These are phyloP conservation scores for Physella acuta DNA, from an alignment of 1,140 invertebrate genomes.

Conservation along the genomic window DNA sequence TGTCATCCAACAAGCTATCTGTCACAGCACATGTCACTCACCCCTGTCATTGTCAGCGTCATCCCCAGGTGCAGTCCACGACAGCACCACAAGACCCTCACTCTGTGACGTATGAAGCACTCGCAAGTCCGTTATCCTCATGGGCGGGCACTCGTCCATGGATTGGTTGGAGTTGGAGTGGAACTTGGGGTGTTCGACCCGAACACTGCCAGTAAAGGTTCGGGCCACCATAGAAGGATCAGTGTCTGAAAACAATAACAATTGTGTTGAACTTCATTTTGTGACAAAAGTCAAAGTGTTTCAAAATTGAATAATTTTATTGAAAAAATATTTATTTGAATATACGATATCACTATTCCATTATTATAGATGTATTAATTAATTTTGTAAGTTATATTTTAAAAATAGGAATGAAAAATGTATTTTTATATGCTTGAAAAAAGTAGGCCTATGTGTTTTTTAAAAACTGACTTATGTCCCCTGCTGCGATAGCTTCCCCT, in stretches of 20 bases:
- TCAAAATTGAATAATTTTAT: too few relatives aligned
- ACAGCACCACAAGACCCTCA: constrained; percentile 36
- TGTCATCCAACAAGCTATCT: neutral
- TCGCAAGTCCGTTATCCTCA: constrained; percentile 50
- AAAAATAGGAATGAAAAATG: too few relatives aligned
- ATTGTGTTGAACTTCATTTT: too few relatives aligned
- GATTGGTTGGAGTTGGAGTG: neutral
- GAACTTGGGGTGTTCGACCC: constrained; percentile 1
- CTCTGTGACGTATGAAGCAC: constrained; percentile 30
- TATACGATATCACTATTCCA: too few relatives aligned
- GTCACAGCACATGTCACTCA: constrained; percentile 5
- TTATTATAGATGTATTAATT: too few relatives aligned
- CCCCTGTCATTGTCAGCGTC: constrained; percentile 34
- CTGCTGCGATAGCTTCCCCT: neutral
- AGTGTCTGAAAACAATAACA: too few relatives aligned
- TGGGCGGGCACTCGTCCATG: constrained; percentile 49
- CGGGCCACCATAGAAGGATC: neutral
- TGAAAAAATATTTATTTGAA: too few relatives aligned
- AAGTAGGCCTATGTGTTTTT: neutral
- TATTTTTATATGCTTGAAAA: too few relatives aligned
- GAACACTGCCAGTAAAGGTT: constrained; percentile 10
- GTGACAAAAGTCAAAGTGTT: too few relatives aligned
- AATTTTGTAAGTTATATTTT: too few relatives aligned
- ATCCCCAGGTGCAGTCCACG: constrained; percentile 39
- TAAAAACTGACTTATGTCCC: constrained; percentile 3